phyloP scores from a whole-genome alignment of 2,888 invertebrate genomes.

The Plagodis pulveraria region DNA sequence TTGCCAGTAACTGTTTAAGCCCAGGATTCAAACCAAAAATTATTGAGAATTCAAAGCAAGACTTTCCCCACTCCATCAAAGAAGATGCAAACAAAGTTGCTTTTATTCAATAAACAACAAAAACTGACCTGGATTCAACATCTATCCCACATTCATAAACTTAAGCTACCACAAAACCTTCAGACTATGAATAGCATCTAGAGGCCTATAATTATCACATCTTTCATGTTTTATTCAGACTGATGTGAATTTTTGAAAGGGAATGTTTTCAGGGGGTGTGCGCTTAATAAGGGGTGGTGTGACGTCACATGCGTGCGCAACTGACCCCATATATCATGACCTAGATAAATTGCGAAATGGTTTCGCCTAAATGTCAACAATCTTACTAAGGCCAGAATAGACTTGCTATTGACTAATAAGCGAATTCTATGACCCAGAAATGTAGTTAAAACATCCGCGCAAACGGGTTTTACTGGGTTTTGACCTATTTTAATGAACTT shows the following conservation, averaged over 20 bases:
- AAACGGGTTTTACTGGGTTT: conserved; percentile 27
- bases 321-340: conserved; percentile 65
- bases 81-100: too few relatives aligned
- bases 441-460: conserved; percentile 22
- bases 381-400: conserved; percentile 52
- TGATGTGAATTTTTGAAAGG: conserved; percentile 53
- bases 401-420: conserved; percentile 61
- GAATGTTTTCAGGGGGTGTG: conserved; percentile 64
- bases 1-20: too few relatives aligned
- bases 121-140: not conserved
- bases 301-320: conserved; percentile 79
- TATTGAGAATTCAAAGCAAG: too few relatives aligned
- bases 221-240: conserved; percentile 24
- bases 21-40: too few relatives aligned
- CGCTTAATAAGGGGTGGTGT: conserved; percentile 47
- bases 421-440: conserved; percentile 53
- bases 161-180: not conserved
- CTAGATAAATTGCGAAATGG: conserved; percentile 73
- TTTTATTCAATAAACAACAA: not conserved
- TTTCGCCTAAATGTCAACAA: conserved; percentile 72
- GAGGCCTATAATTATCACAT: conserved; percentile 8
- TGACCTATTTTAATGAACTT: conserved; percentile 32
- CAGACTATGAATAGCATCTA: conserved; percentile 1
- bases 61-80: too few relatives aligned
- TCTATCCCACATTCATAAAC: not conserved